phyloP scores from a whole-genome alignment of 1,140 invertebrate genomes.

The Trichonephila inaurata region DNA sequence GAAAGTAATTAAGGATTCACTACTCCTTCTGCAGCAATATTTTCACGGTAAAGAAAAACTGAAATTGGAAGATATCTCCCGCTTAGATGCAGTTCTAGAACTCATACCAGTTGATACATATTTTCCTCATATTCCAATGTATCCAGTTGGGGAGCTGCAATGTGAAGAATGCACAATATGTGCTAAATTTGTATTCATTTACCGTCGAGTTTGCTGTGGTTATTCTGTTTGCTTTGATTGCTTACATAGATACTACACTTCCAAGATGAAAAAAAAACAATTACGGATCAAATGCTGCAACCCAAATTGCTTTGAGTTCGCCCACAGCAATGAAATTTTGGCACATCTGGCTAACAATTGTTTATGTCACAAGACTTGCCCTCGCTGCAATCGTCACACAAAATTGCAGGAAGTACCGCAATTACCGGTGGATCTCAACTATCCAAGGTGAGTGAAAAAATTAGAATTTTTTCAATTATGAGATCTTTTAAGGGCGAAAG shows the following conservation, averaged over 20 bases:
- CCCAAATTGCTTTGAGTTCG: conserved; percentile 78
- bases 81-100: conserved; percentile 31
- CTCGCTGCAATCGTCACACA: conserved; percentile 80
- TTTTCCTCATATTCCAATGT: conserved; percentile 51
- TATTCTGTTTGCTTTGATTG: conserved; percentile 80
- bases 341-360: conserved; percentile 80
- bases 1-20: conserved; percentile 27
- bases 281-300: conserved; percentile 81
- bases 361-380: conserved; percentile 81
- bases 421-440: conserved; percentile 71
- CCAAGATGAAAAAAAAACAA: conserved; percentile 79
- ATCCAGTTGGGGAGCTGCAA: conserved; percentile 73
- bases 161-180: conserved; percentile 78
- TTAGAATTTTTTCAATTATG: too few species aligned
- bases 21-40: conserved; percentile 50
- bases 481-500: too few species aligned
- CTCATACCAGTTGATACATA: conserved; percentile 25
- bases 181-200: conserved; percentile 74
- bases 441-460: conserved; percentile 57
- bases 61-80: background rate
- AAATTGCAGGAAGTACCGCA: conserved; percentile 64
- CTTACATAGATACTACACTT: conserved; percentile 79
- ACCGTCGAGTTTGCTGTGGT: conserved; percentile 80
- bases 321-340: conserved; percentile 81
- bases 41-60: conserved; percentile 43